A percentile compares a stretch with the other conserved stretches of the same genome.
Evolutionary conservation across 1,140 invertebrate genomes (phyloP).

Genomic region (Panulirus ornatus): DNA sequence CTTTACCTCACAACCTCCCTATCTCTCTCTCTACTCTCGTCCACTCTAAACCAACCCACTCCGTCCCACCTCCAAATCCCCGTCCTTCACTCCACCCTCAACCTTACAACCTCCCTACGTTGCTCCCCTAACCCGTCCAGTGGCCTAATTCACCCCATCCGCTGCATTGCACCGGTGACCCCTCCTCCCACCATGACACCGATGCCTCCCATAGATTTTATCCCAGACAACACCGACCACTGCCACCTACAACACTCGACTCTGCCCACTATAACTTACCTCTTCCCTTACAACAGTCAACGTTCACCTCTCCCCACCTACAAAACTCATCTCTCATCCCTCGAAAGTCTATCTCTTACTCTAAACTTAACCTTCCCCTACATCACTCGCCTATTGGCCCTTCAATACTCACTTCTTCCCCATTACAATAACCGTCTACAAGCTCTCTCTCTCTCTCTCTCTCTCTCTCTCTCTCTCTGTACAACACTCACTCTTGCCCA

Average conservation of each 20-base stretch:
- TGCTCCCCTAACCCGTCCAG: background rate
- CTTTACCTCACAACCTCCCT: background rate
- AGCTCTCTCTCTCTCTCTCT: background rate
- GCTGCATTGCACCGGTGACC: too few species aligned
- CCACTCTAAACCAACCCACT: too few species aligned
- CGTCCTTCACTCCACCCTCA: background rate
- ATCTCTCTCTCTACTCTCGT: background rate
- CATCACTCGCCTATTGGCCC: background rate
- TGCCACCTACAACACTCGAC: background rate
- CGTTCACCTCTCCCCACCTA: background rate
- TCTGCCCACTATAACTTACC: too few species aligned
- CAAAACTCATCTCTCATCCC: background rate
- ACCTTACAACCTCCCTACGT: background rate
- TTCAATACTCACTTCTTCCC: conserved; percentile 2
- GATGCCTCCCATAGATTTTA: background rate
- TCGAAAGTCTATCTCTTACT: background rate
- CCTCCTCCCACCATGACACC: background rate
- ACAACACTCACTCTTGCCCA: too few species aligned
- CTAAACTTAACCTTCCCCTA: background rate
- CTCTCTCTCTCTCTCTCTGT: background rate
- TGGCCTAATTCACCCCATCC: background rate
- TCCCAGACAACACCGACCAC: background rate
- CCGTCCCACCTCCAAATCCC: too few species aligned
- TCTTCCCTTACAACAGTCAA: background rate
- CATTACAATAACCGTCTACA: background rate